Base-by-base conservation (phyloP, 2,797 vertebrate genomes). In the Acipenser oxyrinchus region DNA sequence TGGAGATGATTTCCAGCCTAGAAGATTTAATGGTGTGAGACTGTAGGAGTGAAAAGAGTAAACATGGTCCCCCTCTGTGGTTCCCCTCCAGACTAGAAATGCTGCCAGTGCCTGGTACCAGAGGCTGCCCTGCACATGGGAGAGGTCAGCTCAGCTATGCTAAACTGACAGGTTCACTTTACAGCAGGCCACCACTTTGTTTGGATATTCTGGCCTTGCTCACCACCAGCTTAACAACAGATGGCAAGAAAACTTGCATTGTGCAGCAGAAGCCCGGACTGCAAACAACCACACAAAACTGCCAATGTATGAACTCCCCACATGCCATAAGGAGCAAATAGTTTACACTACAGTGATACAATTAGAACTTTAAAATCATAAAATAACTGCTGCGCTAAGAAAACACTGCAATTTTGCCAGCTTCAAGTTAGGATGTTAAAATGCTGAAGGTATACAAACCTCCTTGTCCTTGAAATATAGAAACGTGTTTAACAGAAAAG, bases 141-240 rank as follows among this genome's bases (percentile, higher is more conserved):
- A 78, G 83, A 91, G 94, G 94, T 96, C 94, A 92, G 83, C 88
- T 63, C 81, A 91, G 90, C 90, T 92, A 91, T 91, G 93, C 79
- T 72, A 75, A 79, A 81, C 90, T 93, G 90, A 93, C 90, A 94
- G 93, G 91, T 91, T 94, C 90, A 83, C 90, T 91, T 94, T 92
- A 91, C 90, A 91, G 86, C 92, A 90, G 87, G 89, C 88, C 84
- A 83, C 76, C 75, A 81, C 88, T 92, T 89, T 95, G 94, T 94
- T 95, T 95, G 89, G 92, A 92, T 92, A 92, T 87, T 81, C 86
- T 84, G 86, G 90, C 86, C 88, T 92, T 89, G 90, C 89, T 92
- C 89, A 88, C 90, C 88, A 85, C 90, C 92, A 93, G 93, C 93
- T 92, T 92, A 89, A 93, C 91, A 95, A 92, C 94, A 94, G 92